A percentile compares a stretch with the other conserved stretches of the same genome.
Conservation (phyloP, 2,113 vertebrate genomes). For the Lagopus leucura region DNA sequence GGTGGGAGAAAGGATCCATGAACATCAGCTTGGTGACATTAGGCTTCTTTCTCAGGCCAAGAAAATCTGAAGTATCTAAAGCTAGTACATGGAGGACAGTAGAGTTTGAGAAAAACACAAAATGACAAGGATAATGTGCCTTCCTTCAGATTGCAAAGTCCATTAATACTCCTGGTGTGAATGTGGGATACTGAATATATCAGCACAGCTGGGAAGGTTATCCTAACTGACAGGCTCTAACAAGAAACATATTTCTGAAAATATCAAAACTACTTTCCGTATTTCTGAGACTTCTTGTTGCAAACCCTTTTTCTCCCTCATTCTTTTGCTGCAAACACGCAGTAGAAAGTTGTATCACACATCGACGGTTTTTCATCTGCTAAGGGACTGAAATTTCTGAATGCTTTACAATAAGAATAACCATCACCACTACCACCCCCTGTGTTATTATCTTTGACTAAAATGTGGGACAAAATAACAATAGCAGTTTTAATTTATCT, state of each 20-base stretch:
- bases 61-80: background rate
- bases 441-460: background rate
- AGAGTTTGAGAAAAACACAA: background rate
- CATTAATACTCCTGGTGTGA: background rate
- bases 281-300: background rate
- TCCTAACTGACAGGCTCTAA: background rate
- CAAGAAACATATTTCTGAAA: background rate
- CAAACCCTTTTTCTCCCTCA: background rate
- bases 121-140: rapidly evolving
- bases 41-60: background rate
- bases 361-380: background rate
- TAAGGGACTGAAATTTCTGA: background rate
- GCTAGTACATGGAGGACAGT: background rate
- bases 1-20: background rate
- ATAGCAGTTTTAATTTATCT: background rate
- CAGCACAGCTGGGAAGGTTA: rapidly evolving
- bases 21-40: background rate
- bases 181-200: background rate
- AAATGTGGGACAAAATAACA: background rate
- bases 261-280: background rate
- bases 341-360: background rate
- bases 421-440: background rate
- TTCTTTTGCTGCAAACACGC: background rate
- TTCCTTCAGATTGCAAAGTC: background rate
- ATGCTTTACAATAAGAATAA: slow-evolving; percentile 8